Conservation (phyloP, 2,797 vertebrate species). For the Cuniculus paca region DNA sequence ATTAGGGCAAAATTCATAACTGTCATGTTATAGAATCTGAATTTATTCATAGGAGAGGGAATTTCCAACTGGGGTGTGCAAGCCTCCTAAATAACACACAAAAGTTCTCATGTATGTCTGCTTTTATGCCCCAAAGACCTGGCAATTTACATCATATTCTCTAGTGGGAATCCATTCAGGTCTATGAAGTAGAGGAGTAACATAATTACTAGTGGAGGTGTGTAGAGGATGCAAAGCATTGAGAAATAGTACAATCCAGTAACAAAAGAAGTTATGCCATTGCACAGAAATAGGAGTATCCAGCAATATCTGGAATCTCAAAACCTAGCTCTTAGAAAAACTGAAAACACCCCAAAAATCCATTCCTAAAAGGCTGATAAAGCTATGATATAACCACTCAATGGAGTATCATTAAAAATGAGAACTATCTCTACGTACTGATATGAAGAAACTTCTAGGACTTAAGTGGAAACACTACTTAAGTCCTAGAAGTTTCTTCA, state of each 20-base stretch:
- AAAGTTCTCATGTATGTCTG: not conserved
- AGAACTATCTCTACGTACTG: not conserved
- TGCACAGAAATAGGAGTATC: not conserved
- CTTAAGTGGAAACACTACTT: not conserved
- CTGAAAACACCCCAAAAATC: not conserved
- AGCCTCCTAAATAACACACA: not conserved
- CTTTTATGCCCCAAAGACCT: slow-evolving; percentile 27
- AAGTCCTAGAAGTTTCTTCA: too few species aligned
- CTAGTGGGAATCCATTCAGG: not conserved
- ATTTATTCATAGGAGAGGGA: not conserved
- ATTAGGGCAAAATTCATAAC: not conserved
- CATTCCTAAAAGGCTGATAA: not conserved
- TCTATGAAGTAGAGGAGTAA: not conserved
- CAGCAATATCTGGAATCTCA: slow-evolving; percentile 12
- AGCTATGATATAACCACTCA: not conserved
- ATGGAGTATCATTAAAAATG: not conserved
- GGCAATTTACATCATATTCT: not conserved
- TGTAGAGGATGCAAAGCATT: not conserved
- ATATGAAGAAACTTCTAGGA: not conserved
- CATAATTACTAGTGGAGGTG: not conserved
- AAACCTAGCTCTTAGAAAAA: slow-evolving; percentile 36
- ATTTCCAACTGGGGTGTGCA: not conserved
- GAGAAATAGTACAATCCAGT: not conserved
- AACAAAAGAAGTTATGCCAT: not conserved
- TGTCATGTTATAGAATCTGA: not conserved